Conservation (phyloP, 1,140 invertebrate species). For the Cyclina sinensis region DNA sequence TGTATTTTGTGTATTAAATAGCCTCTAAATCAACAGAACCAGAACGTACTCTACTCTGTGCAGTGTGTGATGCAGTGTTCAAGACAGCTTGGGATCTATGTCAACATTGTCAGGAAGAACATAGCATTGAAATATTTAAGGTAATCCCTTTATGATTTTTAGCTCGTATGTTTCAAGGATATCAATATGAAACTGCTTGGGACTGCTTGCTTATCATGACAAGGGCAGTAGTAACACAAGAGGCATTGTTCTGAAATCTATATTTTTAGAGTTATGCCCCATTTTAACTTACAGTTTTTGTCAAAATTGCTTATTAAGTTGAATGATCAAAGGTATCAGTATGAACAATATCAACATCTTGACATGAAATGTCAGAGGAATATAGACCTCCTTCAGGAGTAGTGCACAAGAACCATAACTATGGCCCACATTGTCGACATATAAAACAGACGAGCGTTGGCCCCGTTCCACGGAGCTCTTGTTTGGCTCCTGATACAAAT, state of each 20-base stretch:
- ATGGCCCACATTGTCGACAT: too few relatives aligned
- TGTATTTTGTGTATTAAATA: not conserved
- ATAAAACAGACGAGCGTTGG: too few relatives aligned
- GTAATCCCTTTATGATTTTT: slow-evolving; percentile 37
- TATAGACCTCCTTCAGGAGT: too few relatives aligned
- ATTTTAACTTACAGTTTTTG: too few relatives aligned
- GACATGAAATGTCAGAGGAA: too few relatives aligned
- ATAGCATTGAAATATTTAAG: slow-evolving; percentile 77
- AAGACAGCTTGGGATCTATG: slow-evolving; percentile 75
- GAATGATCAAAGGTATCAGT: too few relatives aligned
- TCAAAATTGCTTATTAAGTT: too few relatives aligned
- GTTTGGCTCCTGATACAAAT: too few relatives aligned
- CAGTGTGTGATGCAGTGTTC: slow-evolving; percentile 73
- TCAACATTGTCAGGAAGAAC: slow-evolving; percentile 77
- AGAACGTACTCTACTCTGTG: slow-evolving; percentile 70
- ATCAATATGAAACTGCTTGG: not conserved
- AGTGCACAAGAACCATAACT: too few relatives aligned
- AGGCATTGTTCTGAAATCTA: too few relatives aligned
- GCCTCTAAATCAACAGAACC: slow-evolving; percentile 23
- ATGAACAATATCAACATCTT: too few relatives aligned
- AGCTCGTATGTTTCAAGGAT: not conserved
- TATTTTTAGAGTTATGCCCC: too few relatives aligned
- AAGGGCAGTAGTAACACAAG: not conserved
- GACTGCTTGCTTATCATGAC: not conserved
- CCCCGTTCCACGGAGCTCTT: not conserved